Evolutionary conservation across 2,113 vertebrate species (phyloP).

Genomic region (Caracal caracal): DNA sequence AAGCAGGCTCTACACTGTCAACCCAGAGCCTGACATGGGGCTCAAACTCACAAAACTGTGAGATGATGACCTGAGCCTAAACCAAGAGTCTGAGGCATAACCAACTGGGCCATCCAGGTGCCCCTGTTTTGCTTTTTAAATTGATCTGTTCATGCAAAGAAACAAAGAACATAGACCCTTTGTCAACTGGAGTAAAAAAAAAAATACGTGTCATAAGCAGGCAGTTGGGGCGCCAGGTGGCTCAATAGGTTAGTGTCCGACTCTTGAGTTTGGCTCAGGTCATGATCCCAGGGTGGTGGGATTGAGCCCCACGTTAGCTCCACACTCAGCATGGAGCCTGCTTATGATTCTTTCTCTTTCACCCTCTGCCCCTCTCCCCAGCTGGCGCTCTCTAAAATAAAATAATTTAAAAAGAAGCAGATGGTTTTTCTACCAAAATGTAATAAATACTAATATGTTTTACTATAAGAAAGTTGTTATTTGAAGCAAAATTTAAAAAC

Average conservation of each 20-base stretch:
- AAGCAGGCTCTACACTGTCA: background rate
- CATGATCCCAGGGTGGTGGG: no score
- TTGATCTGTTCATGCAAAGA: background rate
- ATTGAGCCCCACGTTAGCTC: no score
- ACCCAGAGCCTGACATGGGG: no score
- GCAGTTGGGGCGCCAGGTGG: background rate
- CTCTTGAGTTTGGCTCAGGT: no score
- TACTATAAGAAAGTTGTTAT: background rate
- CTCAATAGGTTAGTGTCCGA: no score
- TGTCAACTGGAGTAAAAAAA: background rate
- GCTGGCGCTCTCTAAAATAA: no score
- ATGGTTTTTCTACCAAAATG: background rate
- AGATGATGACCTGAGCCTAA: background rate
- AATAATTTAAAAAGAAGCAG: background rate
- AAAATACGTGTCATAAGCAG: background rate
- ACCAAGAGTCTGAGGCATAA: background rate
- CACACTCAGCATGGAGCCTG: no score
- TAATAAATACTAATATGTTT: background rate
- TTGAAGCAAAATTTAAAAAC: slow-evolving; percentile 18
- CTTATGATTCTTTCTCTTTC: no score
- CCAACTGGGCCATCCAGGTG: background rate
- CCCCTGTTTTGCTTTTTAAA: background rate
- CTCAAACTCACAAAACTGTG: no score
- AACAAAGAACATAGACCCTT: background rate
- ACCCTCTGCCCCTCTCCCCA: no score